These are phyloP conservation scores for Peromyscus eremicus DNA, from an alignment of 2,797 vertebrate genomes.

Conservation along the genomic window DNA sequence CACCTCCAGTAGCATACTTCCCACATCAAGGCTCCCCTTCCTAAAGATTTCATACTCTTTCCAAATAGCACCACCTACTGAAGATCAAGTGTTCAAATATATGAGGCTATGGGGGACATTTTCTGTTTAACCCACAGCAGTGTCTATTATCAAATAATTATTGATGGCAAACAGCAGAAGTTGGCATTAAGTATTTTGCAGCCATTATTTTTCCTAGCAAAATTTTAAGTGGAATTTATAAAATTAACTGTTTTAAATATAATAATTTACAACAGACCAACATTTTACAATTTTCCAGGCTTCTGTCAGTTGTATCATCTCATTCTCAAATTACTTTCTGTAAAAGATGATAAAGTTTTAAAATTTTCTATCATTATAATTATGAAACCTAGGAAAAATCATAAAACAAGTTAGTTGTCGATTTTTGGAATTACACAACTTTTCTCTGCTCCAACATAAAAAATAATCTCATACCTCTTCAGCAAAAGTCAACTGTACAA, in stretches of 20 bases:
- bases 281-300: background rate
- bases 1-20: too few species aligned
- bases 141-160: background rate
- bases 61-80: too few species aligned
- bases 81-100: background rate
- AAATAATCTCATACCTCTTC: conserved; percentile 7
- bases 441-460: background rate
- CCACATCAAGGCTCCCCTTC: background rate
- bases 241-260: conserved; percentile 1
- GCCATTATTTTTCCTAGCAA: background rate
- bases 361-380: conserved; percentile 38
- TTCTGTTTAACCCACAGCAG: background rate
- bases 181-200: background rate
- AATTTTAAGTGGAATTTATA: background rate
- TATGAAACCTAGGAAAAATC: conserved; percentile 13
- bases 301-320: background rate
- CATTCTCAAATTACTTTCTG: background rate
- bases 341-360: conserved; percentile 9
- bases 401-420: background rate
- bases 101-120: background rate
- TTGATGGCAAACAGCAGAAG: background rate
- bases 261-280: background rate
- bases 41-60: background rate
- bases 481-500: background rate
- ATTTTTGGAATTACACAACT: background rate